Conservation (phyloP, 2,888 invertebrate genomes). For the Meloe dianella region DNA sequence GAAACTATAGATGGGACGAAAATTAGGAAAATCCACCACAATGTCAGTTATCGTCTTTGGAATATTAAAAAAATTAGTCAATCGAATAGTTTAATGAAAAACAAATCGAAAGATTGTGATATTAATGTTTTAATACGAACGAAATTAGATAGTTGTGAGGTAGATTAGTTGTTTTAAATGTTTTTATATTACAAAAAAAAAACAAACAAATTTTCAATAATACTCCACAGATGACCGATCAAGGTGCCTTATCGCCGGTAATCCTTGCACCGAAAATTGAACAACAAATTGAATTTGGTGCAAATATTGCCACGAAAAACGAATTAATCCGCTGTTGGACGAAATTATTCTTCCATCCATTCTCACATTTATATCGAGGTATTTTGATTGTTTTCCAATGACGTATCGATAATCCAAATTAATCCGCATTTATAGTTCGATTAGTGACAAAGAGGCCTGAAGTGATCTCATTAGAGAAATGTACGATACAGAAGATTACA, state of each 20-base stretch:
- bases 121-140: slow-evolving; percentile 50
- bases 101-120: slow-evolving; percentile 40
- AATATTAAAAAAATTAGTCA: slow-evolving; percentile 44
- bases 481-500: slow-evolving; percentile 47
- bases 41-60: slow-evolving; percentile 54
- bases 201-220: too few relatives aligned
- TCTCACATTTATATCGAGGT: slow-evolving; percentile 52
- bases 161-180: slow-evolving; percentile 33
- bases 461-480: slow-evolving; percentile 48
- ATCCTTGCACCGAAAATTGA: slow-evolving; percentile 52
- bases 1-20: not conserved
- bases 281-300: slow-evolving; percentile 51
- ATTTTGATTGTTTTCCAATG: slow-evolving; percentile 13
- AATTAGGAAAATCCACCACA: slow-evolving; percentile 40
- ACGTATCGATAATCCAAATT: not conserved
- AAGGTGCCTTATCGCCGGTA: slow-evolving; percentile 42
- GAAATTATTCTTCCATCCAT: slow-evolving; percentile 50
- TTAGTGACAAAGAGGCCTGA: slow-evolving; percentile 40
- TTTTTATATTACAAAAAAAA: not conserved
- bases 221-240: slow-evolving; percentile 28
- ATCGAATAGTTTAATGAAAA: slow-evolving; percentile 46
- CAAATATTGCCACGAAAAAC: slow-evolving; percentile 44
- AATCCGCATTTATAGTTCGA: slow-evolving; percentile 44
- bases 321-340: slow-evolving; percentile 52
- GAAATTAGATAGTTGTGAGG: slow-evolving; percentile 52